A percentile compares a stretch with the other conserved stretches of the same genome.
Evolutionary conservation across 2,888 invertebrate genomes (phyloP).

Genomic region (Lypha dubia): DNA sequence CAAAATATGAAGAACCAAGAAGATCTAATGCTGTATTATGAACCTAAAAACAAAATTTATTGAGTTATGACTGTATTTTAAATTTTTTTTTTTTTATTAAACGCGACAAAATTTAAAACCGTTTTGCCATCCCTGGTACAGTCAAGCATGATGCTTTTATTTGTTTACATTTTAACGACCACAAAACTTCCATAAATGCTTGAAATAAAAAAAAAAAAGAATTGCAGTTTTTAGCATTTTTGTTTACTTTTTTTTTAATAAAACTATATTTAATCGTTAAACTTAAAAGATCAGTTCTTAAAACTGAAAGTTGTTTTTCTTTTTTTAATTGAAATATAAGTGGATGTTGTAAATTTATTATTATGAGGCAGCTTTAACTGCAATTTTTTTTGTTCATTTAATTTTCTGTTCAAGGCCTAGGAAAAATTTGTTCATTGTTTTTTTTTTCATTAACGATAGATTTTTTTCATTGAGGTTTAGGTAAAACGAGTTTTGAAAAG

Average conservation of each 20-base stretch:
- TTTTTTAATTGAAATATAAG: not conserved
- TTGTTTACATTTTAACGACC: not conserved
- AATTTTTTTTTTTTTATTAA: not conserved
- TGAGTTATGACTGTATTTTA: no score
- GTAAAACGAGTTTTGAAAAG: not conserved
- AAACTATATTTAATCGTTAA: not conserved
- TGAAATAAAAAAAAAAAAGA: not conserved
- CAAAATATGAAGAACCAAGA: no score
- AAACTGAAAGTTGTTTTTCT: conserved; percentile 31
- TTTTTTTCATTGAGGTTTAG: not conserved
- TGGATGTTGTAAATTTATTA: not conserved
- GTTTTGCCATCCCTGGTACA: no score
- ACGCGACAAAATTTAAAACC: no score
- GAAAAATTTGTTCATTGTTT: not conserved
- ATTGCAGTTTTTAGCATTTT: conserved; percentile 1
- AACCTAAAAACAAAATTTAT: no score
- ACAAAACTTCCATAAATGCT: not conserved
- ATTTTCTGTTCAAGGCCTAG: not conserved
- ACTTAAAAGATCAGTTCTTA: not conserved
- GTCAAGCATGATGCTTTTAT: not conserved
- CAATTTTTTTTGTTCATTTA: not conserved
- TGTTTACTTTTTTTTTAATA: not conserved
- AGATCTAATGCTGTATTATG: no score
- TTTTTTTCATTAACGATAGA: not conserved
- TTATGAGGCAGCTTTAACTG: not conserved